Evolutionary conservation across 2,888 invertebrate genomes (phyloP).

Genomic region (Drosophila paramelanica): DNA sequence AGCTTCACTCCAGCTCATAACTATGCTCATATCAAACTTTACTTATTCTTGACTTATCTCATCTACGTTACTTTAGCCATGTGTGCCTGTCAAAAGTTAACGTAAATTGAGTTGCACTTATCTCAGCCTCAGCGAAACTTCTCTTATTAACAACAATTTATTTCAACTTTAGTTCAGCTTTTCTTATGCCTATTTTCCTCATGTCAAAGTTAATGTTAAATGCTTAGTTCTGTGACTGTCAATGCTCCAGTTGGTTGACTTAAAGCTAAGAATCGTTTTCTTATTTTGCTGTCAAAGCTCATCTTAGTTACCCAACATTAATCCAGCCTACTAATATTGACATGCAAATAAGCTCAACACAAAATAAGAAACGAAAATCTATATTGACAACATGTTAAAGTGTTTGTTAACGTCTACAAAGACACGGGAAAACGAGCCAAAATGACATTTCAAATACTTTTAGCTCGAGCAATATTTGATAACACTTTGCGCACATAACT

Average conservation of each 20-base stretch:
- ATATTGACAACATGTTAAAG: constrained; percentile 10
- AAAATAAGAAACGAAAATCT: constrained; percentile 10
- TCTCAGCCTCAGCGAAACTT: neutral
- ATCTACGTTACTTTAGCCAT: constrained; percentile 35
- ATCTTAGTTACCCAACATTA: neutral
- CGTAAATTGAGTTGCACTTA: too few species aligned
- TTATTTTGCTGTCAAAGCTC: neutral
- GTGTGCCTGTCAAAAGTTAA: neutral
- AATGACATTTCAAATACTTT: constrained; percentile 90
- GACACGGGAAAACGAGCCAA: constrained; percentile 62
- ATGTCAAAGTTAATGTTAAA: neutral
- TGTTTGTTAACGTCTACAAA: constrained; percentile 18
- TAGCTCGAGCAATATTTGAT: constrained; percentile 32
- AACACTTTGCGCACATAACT: constrained; percentile 26
- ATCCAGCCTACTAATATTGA: constrained; percentile 7
- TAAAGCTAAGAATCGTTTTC: neutral
- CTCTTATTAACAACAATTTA: neutral
- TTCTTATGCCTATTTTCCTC: neutral
- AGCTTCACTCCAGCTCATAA: too few species aligned
- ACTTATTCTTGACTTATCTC: constrained; percentile 83
- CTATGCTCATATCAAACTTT: too few species aligned
- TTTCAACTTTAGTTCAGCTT: neutral
- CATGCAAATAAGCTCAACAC: constrained; percentile 63
- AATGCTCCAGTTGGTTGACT: neutral
- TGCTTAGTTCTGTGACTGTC: neutral